phyloP scores from a whole-genome alignment of 1,140 invertebrate genomes.

The Cepaea nemoralis region DNA sequence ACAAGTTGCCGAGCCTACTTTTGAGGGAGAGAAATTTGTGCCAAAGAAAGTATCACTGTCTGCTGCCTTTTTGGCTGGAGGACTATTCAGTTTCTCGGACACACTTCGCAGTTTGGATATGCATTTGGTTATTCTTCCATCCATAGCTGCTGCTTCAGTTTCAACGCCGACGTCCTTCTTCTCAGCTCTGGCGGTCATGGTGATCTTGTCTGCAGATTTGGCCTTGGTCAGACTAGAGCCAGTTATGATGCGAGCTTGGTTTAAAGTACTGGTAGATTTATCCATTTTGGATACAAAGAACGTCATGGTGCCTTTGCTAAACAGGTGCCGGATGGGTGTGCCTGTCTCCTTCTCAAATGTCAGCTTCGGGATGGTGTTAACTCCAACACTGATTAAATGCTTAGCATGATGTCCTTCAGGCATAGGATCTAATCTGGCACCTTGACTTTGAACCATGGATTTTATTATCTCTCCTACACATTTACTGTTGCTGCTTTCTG shows the following conservation, averaged over 20 bases:
- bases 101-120: constrained; percentile 64
- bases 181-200: constrained; percentile 52
- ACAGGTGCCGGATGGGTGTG: constrained; percentile 58
- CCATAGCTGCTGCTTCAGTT: constrained; percentile 54
- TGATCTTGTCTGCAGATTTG: constrained; percentile 49
- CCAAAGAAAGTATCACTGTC: constrained; percentile 45
- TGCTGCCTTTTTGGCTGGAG: constrained; percentile 47
- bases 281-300: constrained; percentile 61
- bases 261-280: constrained; percentile 62
- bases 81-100: constrained; percentile 64
- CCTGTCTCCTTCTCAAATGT: constrained; percentile 67
- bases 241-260: constrained; percentile 30
- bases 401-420: constrained; percentile 17
- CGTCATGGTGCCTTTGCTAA: constrained; percentile 65
- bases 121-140: constrained; percentile 62
- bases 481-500: constrained; percentile 6
- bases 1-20: neutral
- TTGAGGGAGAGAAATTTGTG: neutral
- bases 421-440: neutral
- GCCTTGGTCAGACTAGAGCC: constrained; percentile 1
- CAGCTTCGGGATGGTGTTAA: constrained; percentile 59
- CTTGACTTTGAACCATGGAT: constrained; percentile 23
- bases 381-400: constrained; percentile 54
- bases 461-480: constrained; percentile 30
- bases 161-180: constrained; percentile 49